Conservation (phyloP, 2,113 vertebrate species). For the Thunnus maccoyii region DNA sequence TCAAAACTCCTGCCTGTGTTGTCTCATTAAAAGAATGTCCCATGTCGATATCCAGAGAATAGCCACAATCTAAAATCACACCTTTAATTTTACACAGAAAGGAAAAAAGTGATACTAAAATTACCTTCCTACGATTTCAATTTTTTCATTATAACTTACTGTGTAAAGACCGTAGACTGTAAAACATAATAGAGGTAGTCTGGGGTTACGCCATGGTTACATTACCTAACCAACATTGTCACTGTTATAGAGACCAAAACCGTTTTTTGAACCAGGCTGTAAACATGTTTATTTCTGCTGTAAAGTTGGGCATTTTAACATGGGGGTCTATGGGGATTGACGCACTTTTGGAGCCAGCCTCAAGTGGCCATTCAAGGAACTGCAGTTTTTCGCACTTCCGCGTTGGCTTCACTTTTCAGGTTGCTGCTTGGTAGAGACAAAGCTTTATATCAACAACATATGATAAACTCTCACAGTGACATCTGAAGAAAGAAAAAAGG, state of each 20-base stretch:
- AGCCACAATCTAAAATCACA: constrained; percentile 8
- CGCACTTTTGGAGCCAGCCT: no score
- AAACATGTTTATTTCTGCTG: no score
- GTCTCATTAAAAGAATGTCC: constrained; percentile 37
- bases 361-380: no score
- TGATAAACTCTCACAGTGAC: constrained; percentile 5
- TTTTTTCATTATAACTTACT: constrained; percentile 1
- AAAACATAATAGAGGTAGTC: no score
- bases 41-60: constrained; percentile 23
- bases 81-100: constrained; percentile 19
- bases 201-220: no score
- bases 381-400: no score
- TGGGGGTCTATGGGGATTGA: no score
- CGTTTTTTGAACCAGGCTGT: no score
- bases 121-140: not conserved
- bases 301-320: no score
- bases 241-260: no score
- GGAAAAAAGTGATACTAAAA: constrained; percentile 11
- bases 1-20: constrained; percentile 26
- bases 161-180: not conserved
- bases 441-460: not conserved
- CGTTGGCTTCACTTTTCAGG: no score
- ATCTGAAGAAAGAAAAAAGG: not conserved
- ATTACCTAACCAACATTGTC: no score
- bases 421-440: not conserved